Evolutionary conservation across 2,888 invertebrate genomes (phyloP), one percentile per base, ranked within the genome.

Genomic region (Pseudococcus jackbeardsleyi): DNA sequence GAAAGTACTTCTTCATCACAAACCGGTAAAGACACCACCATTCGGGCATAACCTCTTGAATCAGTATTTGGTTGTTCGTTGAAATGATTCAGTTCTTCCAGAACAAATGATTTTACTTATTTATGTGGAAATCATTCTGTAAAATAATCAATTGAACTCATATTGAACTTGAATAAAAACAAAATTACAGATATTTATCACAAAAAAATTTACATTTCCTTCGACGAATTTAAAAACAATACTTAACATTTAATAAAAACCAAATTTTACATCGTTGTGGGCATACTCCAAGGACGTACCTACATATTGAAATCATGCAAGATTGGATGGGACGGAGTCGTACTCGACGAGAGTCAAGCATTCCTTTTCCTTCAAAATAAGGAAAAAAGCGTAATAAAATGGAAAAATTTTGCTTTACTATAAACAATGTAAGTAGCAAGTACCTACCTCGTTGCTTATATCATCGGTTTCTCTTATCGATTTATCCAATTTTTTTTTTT

Each of bases 401-500:
- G 7, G 5, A 9, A 42, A 42, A 42, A 1, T 42, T 42, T 42
- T 42, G n/a, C 42, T 2, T 26, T 26, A 68, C n/a, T n/a, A n/a
- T n/a, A 68, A 68, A 1, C 6, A 22, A 64, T 22, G 11, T 22
- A 64, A 22, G 7, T 7, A 4, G 50, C n/a, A n/a, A n/a, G n/a
- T n/a, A n/a, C n/a, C n/a, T 4, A 68, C 77, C 42, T 77, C 39
- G 26, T 39, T 77, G 17, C 17, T 42, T 15, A 1, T 12, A 17
- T 26, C 22, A 9, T 82, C 82, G 7, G n/a, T 22, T 88, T 54
- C 54, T 50, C 54, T 79, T 33, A 88, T 50, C 7, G 82, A 39
- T 19, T 54, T n/a, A 88, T 88, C 88, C 0, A 88, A 22, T 54
- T 88, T 79, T n/a, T n/a, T n/a, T n/a, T n/a, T n/a, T 54, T 88